These are phyloP conservation scores for Ptychadena robeensis DNA, from an alignment of 2,797 vertebrate species.

Conservation along the genomic window DNA sequence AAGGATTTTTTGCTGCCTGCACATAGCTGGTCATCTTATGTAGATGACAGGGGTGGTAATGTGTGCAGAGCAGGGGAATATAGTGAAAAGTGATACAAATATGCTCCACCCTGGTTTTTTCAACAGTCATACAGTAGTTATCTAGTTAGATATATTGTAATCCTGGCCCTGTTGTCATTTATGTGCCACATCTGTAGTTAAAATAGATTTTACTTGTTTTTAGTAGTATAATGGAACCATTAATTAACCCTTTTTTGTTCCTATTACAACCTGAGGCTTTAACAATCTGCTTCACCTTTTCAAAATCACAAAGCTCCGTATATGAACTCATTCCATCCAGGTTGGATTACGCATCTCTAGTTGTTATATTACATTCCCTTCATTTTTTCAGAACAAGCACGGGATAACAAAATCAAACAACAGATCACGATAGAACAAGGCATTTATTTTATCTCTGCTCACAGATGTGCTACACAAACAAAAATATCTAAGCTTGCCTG, in stretches of 20 bases:
- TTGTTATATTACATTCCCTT: background rate
- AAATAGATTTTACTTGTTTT: background rate
- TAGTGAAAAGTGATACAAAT: too few relatives aligned
- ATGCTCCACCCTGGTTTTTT: too few relatives aligned
- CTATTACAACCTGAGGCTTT: background rate
- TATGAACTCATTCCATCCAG: background rate
- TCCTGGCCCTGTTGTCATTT: too few relatives aligned
- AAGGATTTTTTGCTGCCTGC: too few relatives aligned
- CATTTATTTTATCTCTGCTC: background rate
- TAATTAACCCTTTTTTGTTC: background rate
- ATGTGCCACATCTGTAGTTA: too few relatives aligned
- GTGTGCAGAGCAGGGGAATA: too few relatives aligned
- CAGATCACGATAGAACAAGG: conserved; percentile 2
- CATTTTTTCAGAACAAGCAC: background rate
- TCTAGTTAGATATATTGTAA: too few relatives aligned
- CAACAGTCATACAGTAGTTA: too few relatives aligned
- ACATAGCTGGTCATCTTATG: too few relatives aligned
- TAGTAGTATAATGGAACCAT: background rate
- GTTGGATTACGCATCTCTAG: background rate
- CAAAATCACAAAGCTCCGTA: background rate
- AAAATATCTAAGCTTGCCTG: background rate
- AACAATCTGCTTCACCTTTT: background rate
- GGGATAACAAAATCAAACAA: background rate
- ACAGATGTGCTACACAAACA: background rate
- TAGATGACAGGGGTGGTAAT: too few relatives aligned